Base-by-base conservation (phyloP, 2,797 vertebrate species). In the Sphenopsis melanotis region DNA sequence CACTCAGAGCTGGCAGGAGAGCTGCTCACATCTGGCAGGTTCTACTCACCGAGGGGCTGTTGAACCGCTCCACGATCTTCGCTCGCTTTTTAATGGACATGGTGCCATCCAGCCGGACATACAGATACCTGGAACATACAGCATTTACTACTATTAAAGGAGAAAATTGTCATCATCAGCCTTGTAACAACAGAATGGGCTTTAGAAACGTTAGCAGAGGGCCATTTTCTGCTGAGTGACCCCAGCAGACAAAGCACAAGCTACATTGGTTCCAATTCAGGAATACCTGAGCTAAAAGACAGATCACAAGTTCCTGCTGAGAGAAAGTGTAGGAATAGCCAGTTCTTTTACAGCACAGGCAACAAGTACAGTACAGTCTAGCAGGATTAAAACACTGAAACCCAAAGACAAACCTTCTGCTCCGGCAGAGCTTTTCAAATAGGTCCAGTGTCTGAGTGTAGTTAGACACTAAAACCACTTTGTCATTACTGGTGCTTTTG, bases 21-120 rank as follows among this genome's bases (percentile, higher is more conserved):
- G 30, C 36, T 36, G 63, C 63, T 46, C 10, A 8, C 4, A 29
- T 14, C 24, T 22, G 32, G 42, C 78, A 86, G 64, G 41, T 23
- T 75, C 85, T 47, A 97, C 98, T 98, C 97, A 99, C 99, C 2
- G 98, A 98, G 10, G 98, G 97, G 90, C 82, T 98, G 97, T 99
- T 99, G 97, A 99, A 99, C 61, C 97, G 97, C 71, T 99, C 99
- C 90, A 99, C 99, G 8, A 99, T 97, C 95, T 99, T 99, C 4
- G 99, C 99, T 96, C 99, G 98, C 96, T 99, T 99, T 97, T 99
- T 99, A 94, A 99, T 99, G 30, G 99, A 99, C 99, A 99, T 99
- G 4, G 99, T 99, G 80, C 99, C 99, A 2, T 99, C 99, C 95
- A 99, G 97, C 46, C 99, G 98, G 53, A 99, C 99, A 37, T 99